phyloP scores from a whole-genome alignment of 92 coral and sea anemone genomes.

The Micromussa lordhowensis region DNA sequence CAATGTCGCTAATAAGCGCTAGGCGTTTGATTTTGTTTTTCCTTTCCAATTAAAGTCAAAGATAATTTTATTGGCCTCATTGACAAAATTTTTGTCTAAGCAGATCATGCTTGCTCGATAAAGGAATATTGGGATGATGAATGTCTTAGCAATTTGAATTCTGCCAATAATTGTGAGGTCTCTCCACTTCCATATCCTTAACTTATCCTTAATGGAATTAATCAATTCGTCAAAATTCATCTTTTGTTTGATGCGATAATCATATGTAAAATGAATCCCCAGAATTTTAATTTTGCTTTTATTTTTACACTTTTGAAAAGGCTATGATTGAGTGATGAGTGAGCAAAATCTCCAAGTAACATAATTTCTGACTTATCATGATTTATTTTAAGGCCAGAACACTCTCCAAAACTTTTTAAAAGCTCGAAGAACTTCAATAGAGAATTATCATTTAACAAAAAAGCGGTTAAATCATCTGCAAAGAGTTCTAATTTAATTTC shows the following conservation, averaged over 20 bases:
- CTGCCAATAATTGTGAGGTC: constrained; percentile 32
- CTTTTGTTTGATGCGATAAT: not conserved
- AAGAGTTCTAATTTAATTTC: constrained; percentile 50
- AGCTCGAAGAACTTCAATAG: not conserved
- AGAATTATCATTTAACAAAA: constrained; percentile 18
- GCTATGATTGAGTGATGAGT: not conserved
- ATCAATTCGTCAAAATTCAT: not conserved
- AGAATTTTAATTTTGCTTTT: not conserved
- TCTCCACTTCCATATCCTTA: constrained; percentile 34
- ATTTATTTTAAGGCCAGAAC: not conserved
- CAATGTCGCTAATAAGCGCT: constrained; percentile 14
- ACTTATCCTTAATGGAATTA: constrained; percentile 4
- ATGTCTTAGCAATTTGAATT: constrained; percentile 41
- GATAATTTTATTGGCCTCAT: no score
- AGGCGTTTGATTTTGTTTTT: constrained; percentile 46
- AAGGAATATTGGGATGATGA: not conserved
- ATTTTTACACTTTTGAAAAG: not conserved
- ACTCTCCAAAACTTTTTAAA: not conserved
- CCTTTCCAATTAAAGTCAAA: constrained; percentile 70
- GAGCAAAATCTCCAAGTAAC: no score
- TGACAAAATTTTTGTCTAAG: constrained; percentile 13
- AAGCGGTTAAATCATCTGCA: constrained; percentile 59
- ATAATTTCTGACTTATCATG: no score
- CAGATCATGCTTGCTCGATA: constrained; percentile 16
- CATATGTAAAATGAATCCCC: not conserved